Base-by-base conservation (phyloP, 35 echinoderm and acorn worm genomes). In the Stichopus chloronotus region DNA sequence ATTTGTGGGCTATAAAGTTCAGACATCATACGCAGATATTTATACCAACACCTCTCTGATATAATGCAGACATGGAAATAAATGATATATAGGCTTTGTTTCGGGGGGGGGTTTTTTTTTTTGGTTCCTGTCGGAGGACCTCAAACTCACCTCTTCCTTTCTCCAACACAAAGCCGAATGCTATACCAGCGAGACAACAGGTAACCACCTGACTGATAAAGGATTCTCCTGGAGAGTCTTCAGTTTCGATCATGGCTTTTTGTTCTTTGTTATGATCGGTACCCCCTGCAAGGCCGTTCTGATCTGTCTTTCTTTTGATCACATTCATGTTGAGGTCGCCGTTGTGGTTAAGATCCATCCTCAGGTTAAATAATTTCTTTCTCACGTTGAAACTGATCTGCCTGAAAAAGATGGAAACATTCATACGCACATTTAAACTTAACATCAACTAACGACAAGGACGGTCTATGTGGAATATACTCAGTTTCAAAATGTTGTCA, bases 101-200 rank as follows among this genome's bases (percentile, higher is more conserved):
- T n/a, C 77, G 10, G 77, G 19, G 30, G 9, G 77, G 22, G 5
- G 7, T 23, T 22, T n/a, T 52, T 17, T 14, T 53, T 10, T 53
- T 43, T 43, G 0, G 30, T 43, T 43, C 30, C 30, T 43, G 30
- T 43, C 30, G 0, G 30, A 43, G 30, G 30, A 43, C 30, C 61
- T 19, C 61, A 65, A 65, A 65, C 52, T 56, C 55, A 99, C 97
- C 97, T 92, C 97, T 92, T 55, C 97, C 97, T 58, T 99, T 99
- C 80, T 99, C 97, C 72, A 95, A 88, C 2, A 79, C 83, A 76
- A 99, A 88, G 55, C 97, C 97, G 87, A 99, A 99, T 21, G 95
- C 78, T 55, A 94, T 57, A 6, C 97, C 97, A 19, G 95, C 87
- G 2, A 79, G 22, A 25, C 92, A 20, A 79, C 97, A 93, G 16